phyloP scores from a whole-genome alignment of 2,797 vertebrate species.

The Chelidonichthys spinosus region DNA sequence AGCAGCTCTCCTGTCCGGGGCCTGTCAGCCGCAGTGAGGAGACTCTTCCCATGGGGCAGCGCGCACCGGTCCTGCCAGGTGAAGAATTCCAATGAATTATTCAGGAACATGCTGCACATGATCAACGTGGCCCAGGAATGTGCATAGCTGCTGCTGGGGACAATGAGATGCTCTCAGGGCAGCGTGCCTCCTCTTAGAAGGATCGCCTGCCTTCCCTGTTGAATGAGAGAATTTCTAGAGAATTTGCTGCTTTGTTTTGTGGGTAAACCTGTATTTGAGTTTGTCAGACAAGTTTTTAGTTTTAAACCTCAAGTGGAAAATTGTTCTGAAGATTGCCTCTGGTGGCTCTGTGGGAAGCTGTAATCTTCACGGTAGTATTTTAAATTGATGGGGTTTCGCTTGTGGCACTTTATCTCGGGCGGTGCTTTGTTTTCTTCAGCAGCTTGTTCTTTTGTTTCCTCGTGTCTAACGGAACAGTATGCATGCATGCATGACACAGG shows the following conservation, averaged over 20 bases:
- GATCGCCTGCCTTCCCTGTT: slow-evolving; percentile 12
- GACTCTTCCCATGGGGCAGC: slow-evolving; percentile 51
- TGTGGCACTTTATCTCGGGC: slow-evolving; percentile 13
- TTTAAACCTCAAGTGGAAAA: background rate
- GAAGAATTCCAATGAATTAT: slow-evolving; percentile 78
- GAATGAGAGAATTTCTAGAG: background rate
- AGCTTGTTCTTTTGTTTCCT: slow-evolving; percentile 15
- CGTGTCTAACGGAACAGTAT: background rate
- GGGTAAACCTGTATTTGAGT: background rate
- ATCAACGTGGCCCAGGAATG: slow-evolving; percentile 62
- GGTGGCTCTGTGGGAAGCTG: slow-evolving; percentile 13
- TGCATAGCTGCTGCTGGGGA: slow-evolving; percentile 42
- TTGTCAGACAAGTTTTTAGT: background rate
- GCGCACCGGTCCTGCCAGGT: slow-evolving; percentile 70
- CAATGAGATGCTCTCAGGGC: slow-evolving; percentile 41
- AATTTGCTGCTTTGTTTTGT: background rate
- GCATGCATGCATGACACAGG: slow-evolving; percentile 38
- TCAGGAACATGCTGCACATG: slow-evolving; percentile 72
- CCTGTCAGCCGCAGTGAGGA: slow-evolving; percentile 61
- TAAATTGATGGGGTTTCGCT: slow-evolving; percentile 4
- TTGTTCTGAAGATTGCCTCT: background rate
- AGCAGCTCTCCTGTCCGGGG: slow-evolving; percentile 40
- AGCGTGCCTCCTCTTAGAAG: slow-evolving; percentile 10
- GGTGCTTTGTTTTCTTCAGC: background rate
- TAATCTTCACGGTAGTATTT: slow-evolving; percentile 13